Percentiles rank a stretch among this genome's conserved stretches.
phyloP scores from a whole-genome alignment of 2,888 invertebrate genomes.

The Meiosimyza decipiens region DNA sequence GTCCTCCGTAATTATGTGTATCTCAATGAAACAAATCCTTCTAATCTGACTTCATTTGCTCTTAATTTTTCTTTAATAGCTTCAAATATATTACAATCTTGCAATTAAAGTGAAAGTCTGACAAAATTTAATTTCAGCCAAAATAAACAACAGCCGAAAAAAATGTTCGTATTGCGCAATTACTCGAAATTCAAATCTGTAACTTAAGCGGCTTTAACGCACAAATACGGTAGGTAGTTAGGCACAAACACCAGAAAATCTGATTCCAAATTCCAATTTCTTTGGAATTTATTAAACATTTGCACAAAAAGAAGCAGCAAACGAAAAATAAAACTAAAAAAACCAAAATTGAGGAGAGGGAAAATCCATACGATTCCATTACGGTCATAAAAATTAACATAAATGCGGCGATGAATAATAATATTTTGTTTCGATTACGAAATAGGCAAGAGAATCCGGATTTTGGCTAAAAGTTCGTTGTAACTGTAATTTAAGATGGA shows the following conservation, averaged over 20 bases:
- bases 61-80: too few relatives aligned
- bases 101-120: too few relatives aligned
- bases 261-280: not conserved
- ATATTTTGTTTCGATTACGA: slow-evolving; percentile 32
- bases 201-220: not conserved
- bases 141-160: too few relatives aligned
- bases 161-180: too few relatives aligned
- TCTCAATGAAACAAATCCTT: too few relatives aligned
- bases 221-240: not conserved
- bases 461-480: not conserved
- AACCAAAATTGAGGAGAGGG: not conserved
- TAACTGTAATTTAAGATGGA: too few relatives aligned
- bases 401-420: slow-evolving; percentile 32
- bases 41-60: too few relatives aligned
- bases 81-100: too few relatives aligned
- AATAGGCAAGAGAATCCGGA: slow-evolving; percentile 21
- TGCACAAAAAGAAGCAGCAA: slow-evolving; percentile 1
- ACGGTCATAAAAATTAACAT: slow-evolving; percentile 34
- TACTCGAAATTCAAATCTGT: too few relatives aligned
- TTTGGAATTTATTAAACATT: slow-evolving; percentile 16
- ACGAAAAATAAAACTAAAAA: not conserved
- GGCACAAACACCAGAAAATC: not conserved
- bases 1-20: too few relatives aligned
- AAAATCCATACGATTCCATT: slow-evolving; percentile 9
- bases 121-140: too few relatives aligned